Evolutionary conservation across 2,888 invertebrate species (phyloP), one percentile per base, ranked within the genome.

Genomic region (Ypsolopha sequella): DNA sequence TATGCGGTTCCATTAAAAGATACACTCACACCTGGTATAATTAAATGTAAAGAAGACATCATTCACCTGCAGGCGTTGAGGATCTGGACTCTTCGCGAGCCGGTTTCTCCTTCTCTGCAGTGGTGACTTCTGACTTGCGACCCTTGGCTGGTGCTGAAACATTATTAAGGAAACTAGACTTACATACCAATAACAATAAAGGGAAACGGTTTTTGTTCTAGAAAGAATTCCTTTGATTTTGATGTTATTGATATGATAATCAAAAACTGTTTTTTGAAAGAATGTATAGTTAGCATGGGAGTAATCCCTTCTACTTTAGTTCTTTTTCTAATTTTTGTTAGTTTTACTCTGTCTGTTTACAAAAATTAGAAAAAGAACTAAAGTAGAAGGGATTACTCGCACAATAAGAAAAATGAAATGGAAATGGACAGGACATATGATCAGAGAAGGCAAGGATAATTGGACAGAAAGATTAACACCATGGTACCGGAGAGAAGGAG

Each of bases 111-210:
- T 48, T 80, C 1, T 76, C 58, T 43, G 61, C 71, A 0, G 76
- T 62, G 0, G 74, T 70, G 2, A 75, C 67, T 50, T 87, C 87
- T 0, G 86, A 85, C 57, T 85, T 87, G 1, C 85, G 77, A 1
- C 82, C 81, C 56, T 87, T 87, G 0, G 86, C 79, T 24, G 82
- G 79, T 11, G 86, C 87, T 86, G 66, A 7, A 50, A 53, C 53
- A 48, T 13, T 24, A 24, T 24, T 24, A 24, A 24, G 4, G 2
- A 4, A 24, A 24, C 2, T 4, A 24, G 2, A 4, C 4, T 24
- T 24, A 24, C 24, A 24, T 24, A 24, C 24, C 24, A 24, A 24
- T 24, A 24, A 24, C 24, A 24, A 24, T 24, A 24, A 2, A 3
- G 24, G 24, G 4, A 24, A 24, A 24, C 4, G 24, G 2, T 24